Evolutionary conservation across 1,140 invertebrate genomes (phyloP).

Genomic region (Macrocentrus cingulum): DNA sequence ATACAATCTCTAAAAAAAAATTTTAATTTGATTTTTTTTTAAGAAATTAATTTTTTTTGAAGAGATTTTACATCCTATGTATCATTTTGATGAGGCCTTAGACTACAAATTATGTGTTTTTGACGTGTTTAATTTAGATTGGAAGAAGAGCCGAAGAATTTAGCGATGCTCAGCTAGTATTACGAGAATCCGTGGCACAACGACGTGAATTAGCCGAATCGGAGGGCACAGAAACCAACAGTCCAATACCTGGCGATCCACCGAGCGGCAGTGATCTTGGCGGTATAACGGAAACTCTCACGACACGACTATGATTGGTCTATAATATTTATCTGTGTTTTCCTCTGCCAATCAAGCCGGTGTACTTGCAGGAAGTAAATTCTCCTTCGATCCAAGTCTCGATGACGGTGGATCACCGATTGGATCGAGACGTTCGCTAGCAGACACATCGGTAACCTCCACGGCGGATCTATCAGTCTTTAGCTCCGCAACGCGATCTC

Average conservation of each 20-base stretch:
- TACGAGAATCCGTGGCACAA: constrained; percentile 55
- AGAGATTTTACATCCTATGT: too few species aligned
- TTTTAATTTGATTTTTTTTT: too few species aligned
- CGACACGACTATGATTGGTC: constrained; percentile 17
- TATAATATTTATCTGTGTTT: constrained; percentile 9
- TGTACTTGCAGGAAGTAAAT: constrained; percentile 61
- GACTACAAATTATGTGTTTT: too few species aligned
- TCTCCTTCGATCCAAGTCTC: constrained; percentile 68
- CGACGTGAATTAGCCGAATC: constrained; percentile 61
- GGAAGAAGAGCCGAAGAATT: constrained; percentile 75
- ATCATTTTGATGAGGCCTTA: too few species aligned
- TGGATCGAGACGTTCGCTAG: constrained; percentile 74
- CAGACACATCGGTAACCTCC: constrained; percentile 80
- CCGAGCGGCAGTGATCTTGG: constrained; percentile 50
- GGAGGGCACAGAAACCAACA: constrained; percentile 43
- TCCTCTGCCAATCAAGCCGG: constrained; percentile 25
- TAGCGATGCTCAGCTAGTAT: constrained; percentile 67
- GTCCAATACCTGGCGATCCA: constrained; percentile 46
- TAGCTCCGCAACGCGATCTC: constrained; percentile 71
- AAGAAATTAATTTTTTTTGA: too few species aligned
- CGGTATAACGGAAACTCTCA: constrained; percentile 44
- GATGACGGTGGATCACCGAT: constrained; percentile 69
- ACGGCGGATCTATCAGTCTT: constrained; percentile 80
- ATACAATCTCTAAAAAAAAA: too few species aligned
- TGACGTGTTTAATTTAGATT: constrained; percentile 60